Percentiles rank a stretch among this genome's conserved stretches.
phyloP scores from a whole-genome alignment of 2,888 invertebrate species.

The Yponomeuta cagnagella region DNA sequence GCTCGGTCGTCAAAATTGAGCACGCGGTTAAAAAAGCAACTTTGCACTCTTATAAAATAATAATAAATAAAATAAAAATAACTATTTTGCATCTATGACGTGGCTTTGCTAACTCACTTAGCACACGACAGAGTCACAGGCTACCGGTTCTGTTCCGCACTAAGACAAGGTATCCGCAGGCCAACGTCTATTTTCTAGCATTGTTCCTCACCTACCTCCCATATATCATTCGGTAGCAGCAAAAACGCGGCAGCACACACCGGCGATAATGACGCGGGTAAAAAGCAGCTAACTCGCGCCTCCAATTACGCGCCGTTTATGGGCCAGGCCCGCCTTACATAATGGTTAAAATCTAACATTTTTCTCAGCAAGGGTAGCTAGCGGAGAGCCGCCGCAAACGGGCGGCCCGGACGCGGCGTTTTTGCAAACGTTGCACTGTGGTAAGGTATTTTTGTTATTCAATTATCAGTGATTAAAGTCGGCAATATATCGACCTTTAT shows the following conservation, averaged over 20 bases:
- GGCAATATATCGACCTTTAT: no score
- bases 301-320: constrained; percentile 70
- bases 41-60: no score
- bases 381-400: neutral
- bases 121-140: neutral
- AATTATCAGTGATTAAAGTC: no score
- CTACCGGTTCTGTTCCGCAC: no score
- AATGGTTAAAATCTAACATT: constrained; percentile 55
- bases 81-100: neutral
- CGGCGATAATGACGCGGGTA: constrained; percentile 59
- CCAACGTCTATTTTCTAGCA: constrained; percentile 9
- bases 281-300: constrained; percentile 56
- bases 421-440: neutral
- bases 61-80: no score
- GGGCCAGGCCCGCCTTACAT: constrained; percentile 60
- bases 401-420: neutral
- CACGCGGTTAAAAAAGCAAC: no score
- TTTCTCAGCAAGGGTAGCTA: constrained; percentile 26
- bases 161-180: neutral
- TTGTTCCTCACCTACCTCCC: constrained; percentile 4
- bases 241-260: constrained; percentile 60
- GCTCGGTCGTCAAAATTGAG: no score
- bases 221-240: constrained; percentile 60
- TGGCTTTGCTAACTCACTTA: neutral
- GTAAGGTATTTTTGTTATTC: no score